Percentiles rank a stretch among this genome's conserved stretches.
Evolutionary conservation across 2,113 vertebrate species (phyloP).

Genomic region (Corynorhinus townsendii): DNA sequence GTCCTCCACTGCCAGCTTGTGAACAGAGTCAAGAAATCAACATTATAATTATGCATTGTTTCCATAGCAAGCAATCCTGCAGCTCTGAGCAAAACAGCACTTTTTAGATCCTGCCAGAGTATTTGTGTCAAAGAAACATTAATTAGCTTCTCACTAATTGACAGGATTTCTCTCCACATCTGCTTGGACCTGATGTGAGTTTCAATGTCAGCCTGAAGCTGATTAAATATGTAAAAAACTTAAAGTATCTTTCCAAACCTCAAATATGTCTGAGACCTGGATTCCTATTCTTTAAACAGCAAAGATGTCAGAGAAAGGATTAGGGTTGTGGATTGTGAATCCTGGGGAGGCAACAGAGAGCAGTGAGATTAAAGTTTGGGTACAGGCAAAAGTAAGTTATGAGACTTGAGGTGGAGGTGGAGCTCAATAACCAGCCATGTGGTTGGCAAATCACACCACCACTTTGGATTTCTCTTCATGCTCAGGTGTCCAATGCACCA

Average conservation of each 20-base stretch:
- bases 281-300: not conserved
- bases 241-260: conserved; percentile 50
- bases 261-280: not conserved
- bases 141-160: conserved; percentile 73
- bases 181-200: conserved; percentile 49
- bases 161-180: conserved; percentile 69
- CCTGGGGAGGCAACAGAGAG: not conserved
- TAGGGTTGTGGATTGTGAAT: not conserved
- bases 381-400: not conserved
- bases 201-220: conserved; percentile 58
- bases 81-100: conserved; percentile 49
- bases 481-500: not conserved
- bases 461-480: not conserved
- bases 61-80: conserved; percentile 62
- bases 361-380: too few species aligned
- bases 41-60: conserved; percentile 66
- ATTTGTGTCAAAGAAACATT: conserved; percentile 64
- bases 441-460: not conserved
- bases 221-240: conserved; percentile 63
- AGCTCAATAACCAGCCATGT: not conserved
- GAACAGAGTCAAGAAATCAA: conserved; percentile 64
- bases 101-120: conserved; percentile 61
- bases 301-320: not conserved
- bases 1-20: conserved; percentile 33
- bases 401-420: not conserved